Evolutionary conservation across 2,797 vertebrate species (phyloP).

Genomic region (Crenuchus spilurus): DNA sequence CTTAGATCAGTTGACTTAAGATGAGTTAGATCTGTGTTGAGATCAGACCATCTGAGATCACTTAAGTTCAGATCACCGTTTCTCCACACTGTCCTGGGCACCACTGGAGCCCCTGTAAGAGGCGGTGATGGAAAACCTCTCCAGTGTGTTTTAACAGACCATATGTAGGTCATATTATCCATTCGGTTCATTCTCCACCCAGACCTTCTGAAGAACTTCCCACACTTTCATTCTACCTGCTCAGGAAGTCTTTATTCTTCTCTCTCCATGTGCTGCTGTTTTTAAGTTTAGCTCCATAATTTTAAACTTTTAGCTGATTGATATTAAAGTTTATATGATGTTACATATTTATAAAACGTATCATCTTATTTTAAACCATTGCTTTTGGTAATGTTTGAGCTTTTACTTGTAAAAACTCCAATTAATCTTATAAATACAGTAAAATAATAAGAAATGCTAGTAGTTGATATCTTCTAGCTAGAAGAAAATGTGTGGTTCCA

Average conservation of each 20-base stretch:
- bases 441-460: too few species aligned
- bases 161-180: constrained; percentile 11
- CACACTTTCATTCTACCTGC: neutral
- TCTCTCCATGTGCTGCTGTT: too few species aligned
- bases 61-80: constrained; percentile 66
- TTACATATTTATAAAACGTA: too few species aligned
- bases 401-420: too few species aligned
- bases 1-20: too few species aligned
- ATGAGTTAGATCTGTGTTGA: neutral
- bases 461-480: too few species aligned
- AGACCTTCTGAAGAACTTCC: neutral
- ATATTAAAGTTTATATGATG: neutral
- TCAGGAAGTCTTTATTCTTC: too few species aligned
- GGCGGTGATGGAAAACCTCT: constrained; percentile 17
- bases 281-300: neutral
- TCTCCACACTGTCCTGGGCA: constrained; percentile 75
- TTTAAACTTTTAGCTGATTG: neutral
- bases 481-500: too few species aligned
- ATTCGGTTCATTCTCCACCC: neutral
- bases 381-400: too few species aligned
- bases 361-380: too few species aligned
- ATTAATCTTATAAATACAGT: too few species aligned
- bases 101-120: constrained; percentile 64
- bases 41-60: constrained; percentile 8
- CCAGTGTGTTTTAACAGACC: constrained; percentile 16